Conservation (phyloP, 2,113 vertebrate species). For the rat (Rattus norvegicus) region GRCr8 NC_086026.1:122583001-122583500, state of each 20-base stretch:
- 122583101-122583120: constrained; percentile 33
- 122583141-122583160: constrained; percentile 37
- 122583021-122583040: constrained; percentile 1
- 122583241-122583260: constrained; percentile 93
- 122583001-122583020: background rate
- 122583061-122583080: constrained; percentile 44
- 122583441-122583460: constrained; percentile 16
- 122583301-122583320: background rate
- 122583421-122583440: background rate
- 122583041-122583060: constrained; percentile 20
- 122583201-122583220: constrained; percentile 97
- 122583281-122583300: background rate
- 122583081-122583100: constrained; percentile 51
- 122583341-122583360: background rate
- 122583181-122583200: constrained; percentile 96
- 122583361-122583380: constrained; percentile 37
- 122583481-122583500: background rate
- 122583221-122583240: constrained; percentile 95
- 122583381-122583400: constrained; percentile 14
- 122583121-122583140: constrained; percentile 37
- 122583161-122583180: constrained; percentile 89
- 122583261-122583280: constrained; percentile 93
- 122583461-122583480: background rate
- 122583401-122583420: constrained; percentile 4
- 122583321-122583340: background rate